These are phyloP conservation scores for Pristionchus fissidentatus DNA, from an alignment of 2,888 invertebrate genomes.

Conservation along the genomic window DNA sequence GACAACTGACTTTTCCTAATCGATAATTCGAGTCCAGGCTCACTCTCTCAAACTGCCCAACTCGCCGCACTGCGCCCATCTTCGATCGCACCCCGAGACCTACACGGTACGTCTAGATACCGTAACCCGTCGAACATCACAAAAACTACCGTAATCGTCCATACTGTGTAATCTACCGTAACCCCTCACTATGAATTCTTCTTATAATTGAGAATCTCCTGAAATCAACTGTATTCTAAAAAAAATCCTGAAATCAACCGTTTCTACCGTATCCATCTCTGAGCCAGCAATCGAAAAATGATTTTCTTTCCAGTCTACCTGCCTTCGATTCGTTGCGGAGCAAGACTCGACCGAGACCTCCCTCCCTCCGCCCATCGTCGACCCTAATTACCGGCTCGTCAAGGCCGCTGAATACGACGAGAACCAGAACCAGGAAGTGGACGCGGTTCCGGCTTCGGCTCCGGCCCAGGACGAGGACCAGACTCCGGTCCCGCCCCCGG, in stretches of 20 bases:
- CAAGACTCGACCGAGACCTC: background rate
- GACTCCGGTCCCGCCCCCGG: background rate
- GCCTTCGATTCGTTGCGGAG: conserved; percentile 40
- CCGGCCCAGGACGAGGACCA: conserved; percentile 19
- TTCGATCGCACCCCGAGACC: conserved; percentile 79
- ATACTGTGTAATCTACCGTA: background rate
- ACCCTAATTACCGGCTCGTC: conserved; percentile 37
- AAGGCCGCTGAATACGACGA: background rate
- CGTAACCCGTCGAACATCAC: background rate
- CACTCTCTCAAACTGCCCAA: conserved; percentile 78
- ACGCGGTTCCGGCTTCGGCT: background rate
- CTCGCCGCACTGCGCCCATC: conserved; percentile 86
- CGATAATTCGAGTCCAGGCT: background rate
- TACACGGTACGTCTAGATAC: conserved; percentile 63
- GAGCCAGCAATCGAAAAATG: background rate
- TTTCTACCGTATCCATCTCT: background rate
- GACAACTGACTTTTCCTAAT: conserved; percentile 3
- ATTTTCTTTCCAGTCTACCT: conserved; percentile 31
- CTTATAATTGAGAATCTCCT: background rate
- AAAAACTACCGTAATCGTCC: background rate
- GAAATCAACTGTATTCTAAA: background rate
- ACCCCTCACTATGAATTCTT: background rate
- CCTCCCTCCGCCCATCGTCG: background rate
- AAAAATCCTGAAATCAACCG: no score
- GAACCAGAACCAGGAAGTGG: background rate